phyloP scores from a whole-genome alignment of 2,113 vertebrate genomes.

The Ceyx margarethae region DNA sequence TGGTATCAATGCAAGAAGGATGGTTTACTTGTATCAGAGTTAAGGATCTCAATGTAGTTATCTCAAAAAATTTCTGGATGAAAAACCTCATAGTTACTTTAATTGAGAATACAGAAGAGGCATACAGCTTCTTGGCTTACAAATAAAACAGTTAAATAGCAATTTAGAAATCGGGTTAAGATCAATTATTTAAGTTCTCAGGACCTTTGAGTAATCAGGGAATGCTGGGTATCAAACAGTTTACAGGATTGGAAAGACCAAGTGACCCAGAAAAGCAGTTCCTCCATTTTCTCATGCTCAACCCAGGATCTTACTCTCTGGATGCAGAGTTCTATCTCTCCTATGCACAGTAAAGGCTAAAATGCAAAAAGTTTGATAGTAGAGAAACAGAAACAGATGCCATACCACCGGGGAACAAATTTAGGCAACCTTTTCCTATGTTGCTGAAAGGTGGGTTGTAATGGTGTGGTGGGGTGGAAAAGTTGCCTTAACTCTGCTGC shows the following conservation, averaged over 20 bases:
- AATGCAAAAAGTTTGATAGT: background rate
- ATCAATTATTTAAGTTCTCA: conserved; percentile 11
- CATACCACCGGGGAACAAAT: background rate
- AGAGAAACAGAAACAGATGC: background rate
- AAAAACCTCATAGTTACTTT: background rate
- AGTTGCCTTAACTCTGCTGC: rapidly evolving
- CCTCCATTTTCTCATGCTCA: background rate
- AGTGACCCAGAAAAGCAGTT: background rate
- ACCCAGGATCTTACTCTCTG: background rate
- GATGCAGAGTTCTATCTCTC: background rate
- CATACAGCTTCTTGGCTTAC: background rate
- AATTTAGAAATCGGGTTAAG: background rate
- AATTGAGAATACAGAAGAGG: background rate
- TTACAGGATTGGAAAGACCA: background rate
- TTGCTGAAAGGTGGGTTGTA: background rate
- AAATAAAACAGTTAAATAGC: background rate
- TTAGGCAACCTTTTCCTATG: background rate
- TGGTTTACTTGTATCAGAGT: background rate
- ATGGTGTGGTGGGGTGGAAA: background rate
- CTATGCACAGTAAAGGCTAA: background rate
- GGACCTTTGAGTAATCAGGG: background rate
- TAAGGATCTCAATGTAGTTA: background rate
- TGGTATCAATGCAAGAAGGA: conserved; percentile 1
- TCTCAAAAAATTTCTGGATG: background rate
- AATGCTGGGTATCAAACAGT: background rate